Percentiles rank a stretch among this genome's conserved stretches.
phyloP scores from a whole-genome alignment of 2,888 invertebrate genomes.

The Dryobotodes eremita region DNA sequence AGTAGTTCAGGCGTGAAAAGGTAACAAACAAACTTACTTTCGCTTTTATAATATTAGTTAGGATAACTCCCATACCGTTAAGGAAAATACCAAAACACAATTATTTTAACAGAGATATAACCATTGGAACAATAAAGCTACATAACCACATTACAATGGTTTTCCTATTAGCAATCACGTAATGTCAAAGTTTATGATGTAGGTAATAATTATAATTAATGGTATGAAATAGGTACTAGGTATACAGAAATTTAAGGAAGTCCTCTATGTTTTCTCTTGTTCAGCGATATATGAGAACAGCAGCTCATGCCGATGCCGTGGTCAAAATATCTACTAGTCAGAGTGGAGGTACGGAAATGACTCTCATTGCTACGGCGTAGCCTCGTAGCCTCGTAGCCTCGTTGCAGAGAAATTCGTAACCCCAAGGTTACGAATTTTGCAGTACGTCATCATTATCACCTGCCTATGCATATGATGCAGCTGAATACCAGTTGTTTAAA shows the following conservation, averaged over 20 bases:
- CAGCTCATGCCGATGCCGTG: too few species aligned
- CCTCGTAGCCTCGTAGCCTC: neutral
- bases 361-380: conserved; percentile 4
- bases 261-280: neutral
- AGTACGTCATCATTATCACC: neutral
- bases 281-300: neutral
- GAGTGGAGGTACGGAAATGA: neutral
- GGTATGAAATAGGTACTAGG: neutral
- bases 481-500: neutral
- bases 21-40: too few species aligned
- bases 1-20: too few species aligned
- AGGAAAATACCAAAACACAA: neutral
- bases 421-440: neutral
- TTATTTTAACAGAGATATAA: neutral
- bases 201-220: neutral
- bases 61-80: too few species aligned
- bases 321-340: too few species aligned
- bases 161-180: neutral
- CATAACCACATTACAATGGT: neutral
- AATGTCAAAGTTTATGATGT: conserved; percentile 14
- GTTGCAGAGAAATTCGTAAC: neutral
- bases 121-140: conserved; percentile 1
- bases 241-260: neutral
- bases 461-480: too few species aligned
- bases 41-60: too few species aligned